A percentile compares a stretch with the other conserved stretches of the same genome.
These are phyloP conservation scores for Mythimna albipuncta DNA, from an alignment of 2,888 invertebrate genomes.

Conservation along the genomic window DNA sequence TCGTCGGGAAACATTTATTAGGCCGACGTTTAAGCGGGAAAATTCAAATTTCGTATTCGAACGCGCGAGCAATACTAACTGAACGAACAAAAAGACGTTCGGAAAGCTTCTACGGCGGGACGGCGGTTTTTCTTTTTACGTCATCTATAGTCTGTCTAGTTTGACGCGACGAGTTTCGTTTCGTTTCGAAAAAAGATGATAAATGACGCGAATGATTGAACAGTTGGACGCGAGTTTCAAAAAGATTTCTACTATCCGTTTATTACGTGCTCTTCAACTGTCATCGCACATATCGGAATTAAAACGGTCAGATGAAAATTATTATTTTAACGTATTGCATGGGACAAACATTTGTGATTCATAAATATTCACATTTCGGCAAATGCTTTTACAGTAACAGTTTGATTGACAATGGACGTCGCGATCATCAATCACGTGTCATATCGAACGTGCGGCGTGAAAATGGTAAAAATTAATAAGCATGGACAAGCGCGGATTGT, in stretches of 20 bases:
- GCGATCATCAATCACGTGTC: constrained; percentile 84
- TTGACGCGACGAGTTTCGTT: constrained; percentile 85
- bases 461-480: constrained; percentile 74
- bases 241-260: constrained; percentile 82
- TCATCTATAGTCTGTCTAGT: constrained; percentile 87
- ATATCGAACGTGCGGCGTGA: constrained; percentile 77
- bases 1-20: constrained; percentile 64
- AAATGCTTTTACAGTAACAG: constrained; percentile 83
- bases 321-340: constrained; percentile 81
- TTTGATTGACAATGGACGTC: constrained; percentile 86
- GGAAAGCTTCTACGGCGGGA: constrained; percentile 83
- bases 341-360: constrained; percentile 70
- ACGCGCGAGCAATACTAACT: constrained; percentile 79
- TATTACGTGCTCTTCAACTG: constrained; percentile 68
- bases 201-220: constrained; percentile 89
- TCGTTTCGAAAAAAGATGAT: constrained; percentile 80
- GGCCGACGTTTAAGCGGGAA: constrained; percentile 77
- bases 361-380: constrained; percentile 87
- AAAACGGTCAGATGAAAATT: constrained; percentile 73
- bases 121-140: constrained; percentile 81
- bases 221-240: constrained; percentile 81
- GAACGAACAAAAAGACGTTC: constrained; percentile 86
- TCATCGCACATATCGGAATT: constrained; percentile 78
- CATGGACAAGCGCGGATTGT: constrained; percentile 51
- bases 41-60: constrained; percentile 77